Evolutionary conservation across 2,888 invertebrate species (phyloP).

Genomic region (Dermolepida albohirtum): DNA sequence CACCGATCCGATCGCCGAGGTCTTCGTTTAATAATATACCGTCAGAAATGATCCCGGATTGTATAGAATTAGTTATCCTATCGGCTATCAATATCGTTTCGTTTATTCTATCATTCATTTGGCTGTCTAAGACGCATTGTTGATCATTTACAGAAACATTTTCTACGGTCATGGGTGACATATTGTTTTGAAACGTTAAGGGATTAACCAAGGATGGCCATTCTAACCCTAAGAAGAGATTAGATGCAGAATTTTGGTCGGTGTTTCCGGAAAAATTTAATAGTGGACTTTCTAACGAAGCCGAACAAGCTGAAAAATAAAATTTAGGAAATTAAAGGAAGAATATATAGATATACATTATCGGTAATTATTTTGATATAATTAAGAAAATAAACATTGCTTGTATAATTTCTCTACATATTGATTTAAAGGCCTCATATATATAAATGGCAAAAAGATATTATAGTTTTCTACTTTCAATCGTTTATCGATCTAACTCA

Average conservation of each 20-base stretch:
- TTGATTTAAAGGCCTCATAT: too few relatives aligned
- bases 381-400: too few relatives aligned
- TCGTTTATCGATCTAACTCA: too few relatives aligned
- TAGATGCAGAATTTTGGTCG: constrained; percentile 49
- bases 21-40: constrained; percentile 57
- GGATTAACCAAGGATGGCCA: constrained; percentile 60
- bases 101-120: constrained; percentile 50
- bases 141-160: constrained; percentile 6
- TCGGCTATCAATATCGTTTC: constrained; percentile 62
- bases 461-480: too few relatives aligned
- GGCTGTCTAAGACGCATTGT: constrained; percentile 28
- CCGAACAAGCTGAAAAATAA: constrained; percentile 56
- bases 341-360: too few relatives aligned
- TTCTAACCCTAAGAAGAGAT: constrained; percentile 62
- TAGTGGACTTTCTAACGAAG: constrained; percentile 58
- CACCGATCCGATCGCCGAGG: constrained; percentile 51
- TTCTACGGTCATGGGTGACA: constrained; percentile 40
- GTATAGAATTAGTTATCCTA: constrained; percentile 57
- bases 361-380: too few relatives aligned
- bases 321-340: constrained; percentile 14
- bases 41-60: constrained; percentile 56
- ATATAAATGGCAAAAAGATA: too few relatives aligned
- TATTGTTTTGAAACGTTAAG: constrained; percentile 52
- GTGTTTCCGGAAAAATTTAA: constrained; percentile 54
- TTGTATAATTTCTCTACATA: too few relatives aligned